A percentile compares a stretch with the other conserved stretches of the same genome.
Evolutionary conservation across 2,797 vertebrate genomes (phyloP).

Genomic region (Cheirogaleus major): DNA sequence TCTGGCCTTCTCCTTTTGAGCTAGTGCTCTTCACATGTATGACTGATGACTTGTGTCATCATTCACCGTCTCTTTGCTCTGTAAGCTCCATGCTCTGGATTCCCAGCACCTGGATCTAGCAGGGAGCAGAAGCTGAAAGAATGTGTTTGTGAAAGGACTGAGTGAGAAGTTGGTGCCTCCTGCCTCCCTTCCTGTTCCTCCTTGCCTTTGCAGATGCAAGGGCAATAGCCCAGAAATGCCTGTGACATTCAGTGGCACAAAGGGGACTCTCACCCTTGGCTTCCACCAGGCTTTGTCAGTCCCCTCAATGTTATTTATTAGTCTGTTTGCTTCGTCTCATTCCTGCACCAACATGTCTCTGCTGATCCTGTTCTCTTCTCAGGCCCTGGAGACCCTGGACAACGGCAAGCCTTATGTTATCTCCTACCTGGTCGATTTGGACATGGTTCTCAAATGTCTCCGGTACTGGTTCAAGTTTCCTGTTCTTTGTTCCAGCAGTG

Average conservation of each 20-base stretch:
- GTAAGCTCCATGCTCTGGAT: neutral
- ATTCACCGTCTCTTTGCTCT: neutral
- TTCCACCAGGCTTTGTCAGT: neutral
- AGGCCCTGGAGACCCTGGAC: constrained; percentile 97
- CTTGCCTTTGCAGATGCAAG: neutral
- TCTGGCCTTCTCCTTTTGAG: neutral
- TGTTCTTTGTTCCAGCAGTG: neutral
- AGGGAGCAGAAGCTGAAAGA: neutral
- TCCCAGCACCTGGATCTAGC: neutral
- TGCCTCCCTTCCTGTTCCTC: neutral
- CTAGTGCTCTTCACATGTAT: neutral
- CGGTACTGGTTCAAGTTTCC: constrained; percentile 85
- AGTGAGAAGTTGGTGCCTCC: neutral
- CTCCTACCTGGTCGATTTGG: constrained; percentile 92
- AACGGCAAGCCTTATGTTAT: constrained; percentile 95
- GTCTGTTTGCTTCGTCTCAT: neutral
- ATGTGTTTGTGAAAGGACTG: neutral
- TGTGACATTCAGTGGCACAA: neutral
- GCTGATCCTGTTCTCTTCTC: neutral
- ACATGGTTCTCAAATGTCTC: constrained; percentile 92
- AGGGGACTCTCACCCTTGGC: neutral
- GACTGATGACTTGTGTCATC: neutral
- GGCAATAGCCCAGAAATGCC: neutral
- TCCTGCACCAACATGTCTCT: neutral
- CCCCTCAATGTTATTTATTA: fast-evolving